Evolutionary conservation across 1,140 invertebrate genomes (phyloP).

Genomic region (Pomacea maculata): DNA sequence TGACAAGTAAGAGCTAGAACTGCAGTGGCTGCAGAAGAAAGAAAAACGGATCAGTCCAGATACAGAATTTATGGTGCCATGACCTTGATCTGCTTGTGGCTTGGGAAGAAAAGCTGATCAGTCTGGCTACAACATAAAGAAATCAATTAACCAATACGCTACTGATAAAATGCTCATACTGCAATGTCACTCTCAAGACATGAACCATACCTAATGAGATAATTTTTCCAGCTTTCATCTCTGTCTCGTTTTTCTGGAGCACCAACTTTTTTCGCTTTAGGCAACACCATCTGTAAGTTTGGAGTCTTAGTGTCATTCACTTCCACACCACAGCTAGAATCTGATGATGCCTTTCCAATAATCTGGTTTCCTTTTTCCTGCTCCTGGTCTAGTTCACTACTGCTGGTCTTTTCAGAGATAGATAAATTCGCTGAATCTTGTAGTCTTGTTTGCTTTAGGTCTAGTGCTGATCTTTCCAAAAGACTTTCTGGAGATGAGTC

Average conservation of each 20-base stretch:
- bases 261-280: constrained; percentile 3
- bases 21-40: no score
- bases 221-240: constrained; percentile 74
- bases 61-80: no score
- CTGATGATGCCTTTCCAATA: not conserved
- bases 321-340: not conserved
- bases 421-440: constrained; percentile 40
- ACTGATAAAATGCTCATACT: not conserved
- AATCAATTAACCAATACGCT: not conserved
- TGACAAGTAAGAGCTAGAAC: no score
- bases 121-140: not conserved
- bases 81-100: no score
- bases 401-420: constrained; percentile 26
- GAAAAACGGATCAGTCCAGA: no score
- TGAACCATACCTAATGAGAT: constrained; percentile 65
- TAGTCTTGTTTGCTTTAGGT: no score
- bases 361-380: not conserved
- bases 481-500: not conserved
- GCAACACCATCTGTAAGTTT: not conserved
- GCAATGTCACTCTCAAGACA: not conserved
- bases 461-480: not conserved
- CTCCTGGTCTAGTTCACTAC: not conserved
- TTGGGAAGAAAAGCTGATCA: no score
- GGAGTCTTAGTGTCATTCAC: not conserved
- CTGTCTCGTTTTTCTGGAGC: constrained; percentile 47